Evolutionary conservation across 2,797 vertebrate genomes (phyloP).

Genomic region (Siniperca scherzeri): DNA sequence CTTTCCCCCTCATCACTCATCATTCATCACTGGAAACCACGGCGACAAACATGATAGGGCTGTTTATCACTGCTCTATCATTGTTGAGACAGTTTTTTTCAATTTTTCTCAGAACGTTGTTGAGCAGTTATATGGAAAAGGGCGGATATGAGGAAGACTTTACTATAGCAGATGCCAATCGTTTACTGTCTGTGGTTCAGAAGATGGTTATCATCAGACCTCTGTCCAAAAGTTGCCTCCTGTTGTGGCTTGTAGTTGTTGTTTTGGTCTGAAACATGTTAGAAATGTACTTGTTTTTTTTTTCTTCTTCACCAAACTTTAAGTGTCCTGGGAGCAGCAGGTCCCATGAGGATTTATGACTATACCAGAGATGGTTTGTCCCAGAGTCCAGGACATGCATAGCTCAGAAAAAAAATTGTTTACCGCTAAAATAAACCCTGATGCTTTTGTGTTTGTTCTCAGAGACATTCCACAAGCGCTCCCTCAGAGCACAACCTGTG

Average conservation of each 20-base stretch:
- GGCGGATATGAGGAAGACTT: constrained; percentile 1
- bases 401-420: constrained; percentile 62
- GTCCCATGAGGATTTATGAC: constrained; percentile 10
- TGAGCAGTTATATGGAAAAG: constrained; percentile 10
- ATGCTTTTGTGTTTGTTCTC: constrained; percentile 53
- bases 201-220: constrained; percentile 49
- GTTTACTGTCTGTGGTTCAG: constrained; percentile 37
- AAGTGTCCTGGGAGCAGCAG: constrained; percentile 2
- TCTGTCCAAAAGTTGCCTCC: not conserved
- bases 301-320: not conserved
- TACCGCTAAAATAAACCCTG: constrained; percentile 63
- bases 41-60: constrained; percentile 7
- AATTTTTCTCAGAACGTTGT: constrained; percentile 8
- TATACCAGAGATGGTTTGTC: constrained; percentile 40
- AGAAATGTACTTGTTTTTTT: not conserved
- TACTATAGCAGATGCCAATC: constrained; percentile 20
- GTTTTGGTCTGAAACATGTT: constrained; percentile 17
- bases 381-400: constrained; percentile 16
- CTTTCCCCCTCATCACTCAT: constrained; percentile 15
- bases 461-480: constrained; percentile 45
- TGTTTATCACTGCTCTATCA: constrained; percentile 17
- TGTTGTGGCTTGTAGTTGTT: constrained; percentile 28
- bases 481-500: constrained; percentile 43
- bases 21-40: constrained; percentile 21
- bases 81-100: not conserved